A percentile compares a stretch with the other conserved stretches of the same genome.
Conservation (phyloP, 2,888 invertebrate genomes). For the Drosophila falleni region DNA sequence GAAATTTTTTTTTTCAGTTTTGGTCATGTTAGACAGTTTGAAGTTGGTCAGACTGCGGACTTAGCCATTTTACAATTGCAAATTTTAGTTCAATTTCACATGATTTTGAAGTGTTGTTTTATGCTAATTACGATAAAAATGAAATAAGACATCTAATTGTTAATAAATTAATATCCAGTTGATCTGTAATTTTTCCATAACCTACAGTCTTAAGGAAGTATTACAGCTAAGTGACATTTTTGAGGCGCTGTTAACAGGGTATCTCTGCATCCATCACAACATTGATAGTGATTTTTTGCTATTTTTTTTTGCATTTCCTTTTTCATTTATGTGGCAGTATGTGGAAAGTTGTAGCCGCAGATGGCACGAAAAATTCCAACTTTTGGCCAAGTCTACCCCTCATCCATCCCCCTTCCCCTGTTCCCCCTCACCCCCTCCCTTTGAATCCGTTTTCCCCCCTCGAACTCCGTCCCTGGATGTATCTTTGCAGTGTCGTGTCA, state of each 20-base stretch:
- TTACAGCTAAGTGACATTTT: not conserved
- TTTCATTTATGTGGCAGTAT: constrained; percentile 48
- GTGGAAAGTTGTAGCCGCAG: constrained; percentile 76
- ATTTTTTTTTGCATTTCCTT: constrained; percentile 16
- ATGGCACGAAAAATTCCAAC: constrained; percentile 71
- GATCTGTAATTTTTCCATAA: not conserved
- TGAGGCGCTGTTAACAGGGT: constrained; percentile 7
- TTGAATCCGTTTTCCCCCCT: constrained; percentile 3
- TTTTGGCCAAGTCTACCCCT: constrained; percentile 51
- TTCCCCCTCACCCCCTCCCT: constrained; percentile 3
- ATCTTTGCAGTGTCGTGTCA: constrained; percentile 10
- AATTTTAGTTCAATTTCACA: too few species aligned
- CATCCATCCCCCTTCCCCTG: not conserved
- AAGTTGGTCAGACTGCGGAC: too few species aligned
- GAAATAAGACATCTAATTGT: not conserved
- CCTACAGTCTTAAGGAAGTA: not conserved
- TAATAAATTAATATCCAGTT: not conserved
- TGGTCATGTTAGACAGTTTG: too few species aligned
- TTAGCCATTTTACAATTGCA: too few species aligned
- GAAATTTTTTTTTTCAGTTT: not conserved
- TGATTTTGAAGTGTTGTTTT: too few species aligned
- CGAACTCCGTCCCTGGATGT: not conserved
- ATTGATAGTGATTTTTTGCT: not conserved
- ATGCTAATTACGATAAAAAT: too few species aligned
- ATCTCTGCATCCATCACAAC: constrained; percentile 6